phyloP scores from a whole-genome alignment of 2,888 invertebrate species.

The Xiphydria camelus region DNA sequence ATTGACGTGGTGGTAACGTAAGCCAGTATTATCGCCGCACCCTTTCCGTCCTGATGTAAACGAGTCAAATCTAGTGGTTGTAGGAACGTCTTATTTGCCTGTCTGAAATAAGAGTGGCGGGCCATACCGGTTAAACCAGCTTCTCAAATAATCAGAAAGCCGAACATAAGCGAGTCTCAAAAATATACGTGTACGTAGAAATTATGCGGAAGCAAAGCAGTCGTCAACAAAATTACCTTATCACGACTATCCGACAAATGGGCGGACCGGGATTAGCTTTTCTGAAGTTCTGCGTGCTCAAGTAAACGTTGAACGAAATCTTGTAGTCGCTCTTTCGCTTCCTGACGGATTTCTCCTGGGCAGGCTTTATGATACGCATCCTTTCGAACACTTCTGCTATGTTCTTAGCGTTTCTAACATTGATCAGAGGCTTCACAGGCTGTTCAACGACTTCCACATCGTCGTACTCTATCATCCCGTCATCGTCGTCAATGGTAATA shows the following conservation, averaged over 20 bases:
- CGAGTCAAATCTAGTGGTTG: constrained; percentile 47
- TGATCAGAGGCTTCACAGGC: constrained; percentile 44
- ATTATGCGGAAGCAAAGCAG: no score
- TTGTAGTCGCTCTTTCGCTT: constrained; percentile 38
- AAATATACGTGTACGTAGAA: constrained; percentile 1
- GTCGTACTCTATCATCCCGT: constrained; percentile 20
- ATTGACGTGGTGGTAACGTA: constrained; percentile 45
- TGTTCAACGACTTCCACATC: constrained; percentile 35
- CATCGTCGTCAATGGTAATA: constrained; percentile 53
- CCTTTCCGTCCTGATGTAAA: constrained; percentile 46
- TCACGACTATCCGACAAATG: constrained; percentile 43
- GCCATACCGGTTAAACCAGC: not conserved
- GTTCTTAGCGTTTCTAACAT: constrained; percentile 33
- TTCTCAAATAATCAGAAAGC: constrained; percentile 5
- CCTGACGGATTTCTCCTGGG: constrained; percentile 41
- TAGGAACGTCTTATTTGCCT: constrained; percentile 32
- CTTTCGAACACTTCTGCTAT: constrained; percentile 43
- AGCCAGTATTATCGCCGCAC: constrained; percentile 45
- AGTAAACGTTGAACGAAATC: constrained; percentile 51
- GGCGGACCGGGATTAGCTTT: constrained; percentile 49
- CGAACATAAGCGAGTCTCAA: constrained; percentile 1
- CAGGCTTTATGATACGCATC: constrained; percentile 48
- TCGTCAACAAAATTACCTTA: constrained; percentile 35
- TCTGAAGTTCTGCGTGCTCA: constrained; percentile 35
- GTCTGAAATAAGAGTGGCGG: constrained; percentile 39